Conservation (phyloP, 2,888 invertebrate genomes). For the Nomada hirtipes region DNA sequence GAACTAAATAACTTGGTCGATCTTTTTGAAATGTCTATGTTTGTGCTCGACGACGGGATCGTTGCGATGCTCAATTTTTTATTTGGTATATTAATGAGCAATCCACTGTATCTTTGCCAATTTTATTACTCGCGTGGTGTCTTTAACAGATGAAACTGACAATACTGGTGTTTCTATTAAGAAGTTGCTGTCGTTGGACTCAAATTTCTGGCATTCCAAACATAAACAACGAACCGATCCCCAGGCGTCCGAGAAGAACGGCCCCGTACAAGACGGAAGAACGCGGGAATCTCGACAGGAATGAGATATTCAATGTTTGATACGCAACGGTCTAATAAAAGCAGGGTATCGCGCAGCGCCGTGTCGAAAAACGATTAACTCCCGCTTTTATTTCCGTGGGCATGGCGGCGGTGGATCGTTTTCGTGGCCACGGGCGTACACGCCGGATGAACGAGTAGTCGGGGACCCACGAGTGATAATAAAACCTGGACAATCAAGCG, state of each 20-base stretch:
- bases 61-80: too few species aligned
- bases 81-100: too few species aligned
- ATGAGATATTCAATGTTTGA: conserved; percentile 13
- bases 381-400: conserved; percentile 43
- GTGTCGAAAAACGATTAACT: conserved; percentile 58
- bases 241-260: neutral
- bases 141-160: too few species aligned
- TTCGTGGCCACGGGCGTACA: conserved; percentile 50
- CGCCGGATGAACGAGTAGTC: conserved; percentile 64
- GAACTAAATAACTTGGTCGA: too few species aligned
- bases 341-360: conserved; percentile 1
- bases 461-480: conserved; percentile 79
- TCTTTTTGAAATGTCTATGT: too few species aligned
- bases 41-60: too few species aligned
- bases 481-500: conserved; percentile 81
- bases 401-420: conserved; percentile 46
- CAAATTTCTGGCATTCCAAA: too few species aligned
- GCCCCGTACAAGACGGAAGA: neutral
- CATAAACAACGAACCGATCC: neutral
- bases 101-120: too few species aligned
- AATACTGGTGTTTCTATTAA: too few species aligned
- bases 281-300: neutral
- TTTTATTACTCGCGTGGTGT: too few species aligned
- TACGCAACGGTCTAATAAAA: neutral
- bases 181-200: too few species aligned